A percentile compares a stretch with the other conserved stretches of the same genome.
Evolutionary conservation across 2,113 vertebrate genomes (phyloP).

Genomic region (Physeter macrocephalus): DNA sequence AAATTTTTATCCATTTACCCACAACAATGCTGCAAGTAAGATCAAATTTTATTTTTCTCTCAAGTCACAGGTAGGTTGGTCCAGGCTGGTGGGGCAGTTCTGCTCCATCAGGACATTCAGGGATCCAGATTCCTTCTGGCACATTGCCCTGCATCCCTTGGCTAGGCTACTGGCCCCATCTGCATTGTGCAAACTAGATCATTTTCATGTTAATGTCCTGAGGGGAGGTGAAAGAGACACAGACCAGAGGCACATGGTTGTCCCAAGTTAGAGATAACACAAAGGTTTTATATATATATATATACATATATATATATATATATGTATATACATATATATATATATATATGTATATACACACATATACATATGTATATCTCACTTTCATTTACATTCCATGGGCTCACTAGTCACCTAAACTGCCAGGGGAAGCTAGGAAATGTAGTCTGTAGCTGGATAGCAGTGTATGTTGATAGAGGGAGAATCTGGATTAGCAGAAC

Average conservation of each 20-base stretch:
- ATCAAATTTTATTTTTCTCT: neutral
- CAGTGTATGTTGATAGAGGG: neutral
- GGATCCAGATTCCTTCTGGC: neutral
- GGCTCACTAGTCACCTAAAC: neutral
- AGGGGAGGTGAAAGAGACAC: neutral
- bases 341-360: too few species aligned
- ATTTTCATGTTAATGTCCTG: neutral
- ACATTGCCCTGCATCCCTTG: neutral
- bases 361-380: too few species aligned
- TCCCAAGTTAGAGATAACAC: neutral
- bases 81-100: neutral
- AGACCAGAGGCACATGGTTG: neutral
- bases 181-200: neutral
- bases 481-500: neutral
- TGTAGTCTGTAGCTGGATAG: neutral
- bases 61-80: neutral
- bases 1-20: neutral
- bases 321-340: too few species aligned
- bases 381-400: neutral
- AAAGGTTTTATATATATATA: neutral
- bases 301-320: too few species aligned
- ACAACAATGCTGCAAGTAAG: neutral
- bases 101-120: neutral
- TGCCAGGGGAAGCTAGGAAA: neutral
- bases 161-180: neutral